Percentiles rank a stretch among this genome's conserved stretches.
Conservation (phyloP, 2,797 vertebrate genomes). For the Poeciliopsis paucimaculata region DNA sequence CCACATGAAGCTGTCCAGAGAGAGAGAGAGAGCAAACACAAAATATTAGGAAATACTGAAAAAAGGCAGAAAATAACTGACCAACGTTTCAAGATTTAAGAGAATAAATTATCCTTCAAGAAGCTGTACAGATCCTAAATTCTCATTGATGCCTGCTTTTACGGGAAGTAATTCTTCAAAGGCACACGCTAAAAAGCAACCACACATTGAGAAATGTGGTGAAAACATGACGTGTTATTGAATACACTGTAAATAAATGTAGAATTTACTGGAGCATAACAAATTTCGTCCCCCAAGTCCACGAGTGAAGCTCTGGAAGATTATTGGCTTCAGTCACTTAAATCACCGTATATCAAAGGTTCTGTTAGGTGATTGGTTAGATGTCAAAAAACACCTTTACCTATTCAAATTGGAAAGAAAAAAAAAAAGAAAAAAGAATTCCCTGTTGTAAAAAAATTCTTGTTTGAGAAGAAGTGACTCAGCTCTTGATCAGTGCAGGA, state of each 20-base stretch:
- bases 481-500: conserved; percentile 23
- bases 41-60: neutral
- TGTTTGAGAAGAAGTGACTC: conserved; percentile 17
- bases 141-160: conserved; percentile 14
- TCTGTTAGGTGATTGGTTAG: conserved; percentile 5
- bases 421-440: conserved; percentile 3
- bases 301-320: neutral
- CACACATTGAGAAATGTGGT: conserved; percentile 11
- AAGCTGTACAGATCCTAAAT: conserved; percentile 6
- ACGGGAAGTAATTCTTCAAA: conserved; percentile 23
- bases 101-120: conserved; percentile 19
- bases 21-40: conserved; percentile 8
- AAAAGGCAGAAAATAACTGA: neutral
- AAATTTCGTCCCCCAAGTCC: conserved; percentile 4
- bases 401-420: conserved; percentile 29
- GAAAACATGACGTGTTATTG: neutral
- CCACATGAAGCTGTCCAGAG: conserved; percentile 3
- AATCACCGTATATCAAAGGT: neutral
- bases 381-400: conserved; percentile 11
- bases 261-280: conserved; percentile 11
- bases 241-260: conserved; percentile 1
- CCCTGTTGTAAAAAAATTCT: conserved; percentile 38
- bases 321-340: neutral
- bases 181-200: conserved; percentile 29
- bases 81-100: neutral